Evolutionary conservation across 2,797 vertebrate species (phyloP).

Genomic region (Columba guinea): DNA sequence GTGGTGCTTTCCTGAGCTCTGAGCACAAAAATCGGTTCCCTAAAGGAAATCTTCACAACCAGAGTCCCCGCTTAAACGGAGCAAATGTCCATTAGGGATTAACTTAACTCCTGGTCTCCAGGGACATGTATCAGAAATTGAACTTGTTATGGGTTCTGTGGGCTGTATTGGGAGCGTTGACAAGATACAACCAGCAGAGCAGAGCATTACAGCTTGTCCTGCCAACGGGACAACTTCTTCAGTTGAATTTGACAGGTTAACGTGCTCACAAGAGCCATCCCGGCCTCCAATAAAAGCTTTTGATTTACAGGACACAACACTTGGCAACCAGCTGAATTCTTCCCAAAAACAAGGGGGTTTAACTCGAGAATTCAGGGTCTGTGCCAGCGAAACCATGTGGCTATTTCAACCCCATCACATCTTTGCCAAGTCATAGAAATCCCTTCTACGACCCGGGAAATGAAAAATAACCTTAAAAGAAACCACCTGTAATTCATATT

Average conservation of each 20-base stretch:
- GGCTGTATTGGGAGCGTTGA: background rate
- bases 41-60: background rate
- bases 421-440: background rate
- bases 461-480: background rate
- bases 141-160: background rate
- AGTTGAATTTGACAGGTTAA: background rate
- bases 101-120: background rate
- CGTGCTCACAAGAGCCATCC: background rate
- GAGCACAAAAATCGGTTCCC: background rate
- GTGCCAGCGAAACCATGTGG: rapidly evolving
- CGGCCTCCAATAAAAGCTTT: background rate
- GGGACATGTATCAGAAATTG: background rate
- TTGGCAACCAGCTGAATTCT: background rate
- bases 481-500: background rate
- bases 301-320: background rate
- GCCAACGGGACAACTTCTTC: background rate
- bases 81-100: background rate
- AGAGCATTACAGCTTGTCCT: background rate
- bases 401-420: background rate
- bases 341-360: background rate
- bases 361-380: background rate
- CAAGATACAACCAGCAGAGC: background rate
- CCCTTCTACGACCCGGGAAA: too few relatives aligned
- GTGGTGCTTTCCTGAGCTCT: background rate
- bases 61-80: background rate